Conservation (phyloP, 2,888 invertebrate genomes). For the Tupiocoris notatus region DNA sequence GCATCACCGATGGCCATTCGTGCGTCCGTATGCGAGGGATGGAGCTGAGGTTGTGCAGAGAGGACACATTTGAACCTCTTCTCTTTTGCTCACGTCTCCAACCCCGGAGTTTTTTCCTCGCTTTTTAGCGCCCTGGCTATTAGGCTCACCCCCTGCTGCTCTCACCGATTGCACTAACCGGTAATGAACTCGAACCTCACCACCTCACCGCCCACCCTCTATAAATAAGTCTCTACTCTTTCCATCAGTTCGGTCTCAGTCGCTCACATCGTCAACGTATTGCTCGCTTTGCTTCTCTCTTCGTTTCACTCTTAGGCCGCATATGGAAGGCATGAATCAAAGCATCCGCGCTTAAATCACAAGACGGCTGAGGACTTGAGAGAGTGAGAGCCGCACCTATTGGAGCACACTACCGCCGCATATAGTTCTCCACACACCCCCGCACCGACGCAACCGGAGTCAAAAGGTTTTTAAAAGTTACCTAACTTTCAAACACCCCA, state of each 20-base stretch:
- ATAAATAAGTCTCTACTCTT: slow-evolving; percentile 32
- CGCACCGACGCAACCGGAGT: too few species aligned
- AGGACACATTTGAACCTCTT: too few species aligned
- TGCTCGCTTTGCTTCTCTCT: background rate
- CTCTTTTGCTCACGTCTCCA: too few species aligned
- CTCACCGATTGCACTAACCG: slow-evolving; percentile 38
- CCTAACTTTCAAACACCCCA: too few species aligned
- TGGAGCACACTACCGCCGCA: background rate
- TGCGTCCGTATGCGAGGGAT: too few species aligned
- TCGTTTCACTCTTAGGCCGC: background rate
- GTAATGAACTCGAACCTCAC: slow-evolving; percentile 36
- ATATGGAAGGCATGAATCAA: slow-evolving; percentile 29
- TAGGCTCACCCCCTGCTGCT: slow-evolving; percentile 42
- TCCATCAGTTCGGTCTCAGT: slow-evolving; percentile 7
- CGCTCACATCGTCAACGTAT: background rate
- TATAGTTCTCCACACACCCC: too few species aligned
- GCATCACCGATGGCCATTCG: too few species aligned
- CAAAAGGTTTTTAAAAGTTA: too few species aligned
- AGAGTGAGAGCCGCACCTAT: slow-evolving; percentile 23
- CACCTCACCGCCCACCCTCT: slow-evolving; percentile 29
- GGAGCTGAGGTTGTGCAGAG: too few species aligned
- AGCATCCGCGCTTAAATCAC: slow-evolving; percentile 34
- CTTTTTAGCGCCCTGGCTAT: slow-evolving; percentile 26
- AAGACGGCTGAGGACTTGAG: background rate
- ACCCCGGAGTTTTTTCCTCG: slow-evolving; percentile 9